Conservation (phyloP, 2,888 invertebrate species). For the Drosophila neutralis region DNA sequence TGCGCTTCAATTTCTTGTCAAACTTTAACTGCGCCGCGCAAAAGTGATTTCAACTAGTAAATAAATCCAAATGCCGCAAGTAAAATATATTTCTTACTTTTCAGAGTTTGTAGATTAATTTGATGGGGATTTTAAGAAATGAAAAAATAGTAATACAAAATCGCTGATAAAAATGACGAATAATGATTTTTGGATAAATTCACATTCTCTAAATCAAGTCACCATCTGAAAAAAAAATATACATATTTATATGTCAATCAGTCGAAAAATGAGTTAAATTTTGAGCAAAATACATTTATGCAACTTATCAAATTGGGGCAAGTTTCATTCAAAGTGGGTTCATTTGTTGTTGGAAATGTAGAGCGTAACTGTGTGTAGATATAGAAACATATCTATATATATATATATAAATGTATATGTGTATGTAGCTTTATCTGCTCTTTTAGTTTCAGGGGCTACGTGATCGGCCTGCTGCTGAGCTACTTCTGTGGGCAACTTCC, state of each 20-base stretch:
- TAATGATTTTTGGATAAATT: not conserved
- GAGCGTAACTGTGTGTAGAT: not conserved
- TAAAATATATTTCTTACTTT: too few relatives aligned
- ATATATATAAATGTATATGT: not conserved
- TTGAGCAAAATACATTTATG: not conserved
- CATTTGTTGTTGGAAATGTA: not conserved
- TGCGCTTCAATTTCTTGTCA: slow-evolving; percentile 41
- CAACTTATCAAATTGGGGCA: not conserved
- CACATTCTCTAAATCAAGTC: not conserved
- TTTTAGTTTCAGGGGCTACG: slow-evolving; percentile 22
- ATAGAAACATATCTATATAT: not conserved
- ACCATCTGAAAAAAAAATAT: not conserved
- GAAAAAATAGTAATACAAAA: too few relatives aligned
- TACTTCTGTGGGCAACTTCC: slow-evolving; percentile 61
- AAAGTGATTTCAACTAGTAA: not conserved
- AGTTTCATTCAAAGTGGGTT: not conserved
- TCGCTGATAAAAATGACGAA: too few relatives aligned
- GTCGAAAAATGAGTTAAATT: not conserved
- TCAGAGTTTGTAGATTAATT: too few relatives aligned
- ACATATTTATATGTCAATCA: not conserved
- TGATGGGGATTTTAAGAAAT: too few relatives aligned
- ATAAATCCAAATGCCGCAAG: not conserved
- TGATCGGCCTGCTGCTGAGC: slow-evolving; percentile 38
- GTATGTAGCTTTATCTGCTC: slow-evolving; percentile 18
- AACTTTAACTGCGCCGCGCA: not conserved